A percentile compares a stretch with the other conserved stretches of the same genome.
Conservation (phyloP, 2,113 vertebrate species). For the Struthio camelus region DNA sequence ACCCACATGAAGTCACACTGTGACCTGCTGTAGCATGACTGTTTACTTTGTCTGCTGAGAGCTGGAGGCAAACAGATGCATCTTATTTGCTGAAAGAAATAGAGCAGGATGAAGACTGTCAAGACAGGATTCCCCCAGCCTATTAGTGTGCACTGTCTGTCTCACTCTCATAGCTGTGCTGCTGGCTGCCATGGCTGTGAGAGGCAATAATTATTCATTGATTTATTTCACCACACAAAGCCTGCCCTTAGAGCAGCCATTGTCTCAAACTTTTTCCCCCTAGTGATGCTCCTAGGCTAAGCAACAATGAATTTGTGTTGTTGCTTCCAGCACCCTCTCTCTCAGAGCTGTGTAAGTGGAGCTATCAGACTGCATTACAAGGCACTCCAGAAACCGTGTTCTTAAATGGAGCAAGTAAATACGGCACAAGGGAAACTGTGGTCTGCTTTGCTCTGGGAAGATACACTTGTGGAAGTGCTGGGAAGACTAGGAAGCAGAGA, state of each 20-base stretch:
- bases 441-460: background rate
- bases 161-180: slow-evolving; percentile 4
- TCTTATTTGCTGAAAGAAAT: slow-evolving; percentile 56
- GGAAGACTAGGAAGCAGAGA: background rate
- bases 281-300: background rate
- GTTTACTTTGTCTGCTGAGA: slow-evolving; percentile 47
- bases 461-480: background rate
- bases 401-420: background rate
- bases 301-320: background rate
- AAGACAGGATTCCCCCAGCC: slow-evolving; percentile 34
- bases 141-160: background rate
- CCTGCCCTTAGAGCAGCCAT: background rate
- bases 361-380: background rate
- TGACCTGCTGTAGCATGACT: slow-evolving; percentile 32
- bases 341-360: background rate
- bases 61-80: slow-evolving; percentile 51
- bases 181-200: background rate
- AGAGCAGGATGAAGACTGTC: slow-evolving; percentile 43
- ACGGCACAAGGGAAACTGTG: background rate
- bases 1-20: background rate
- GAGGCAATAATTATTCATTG: slow-evolving; percentile 38
- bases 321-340: background rate
- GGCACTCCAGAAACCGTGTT: background rate
- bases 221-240: slow-evolving; percentile 35
- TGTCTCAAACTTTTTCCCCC: background rate